Base-by-base conservation (phyloP, 2,113 vertebrate species). In the Gadus macrocephalus region DNA sequence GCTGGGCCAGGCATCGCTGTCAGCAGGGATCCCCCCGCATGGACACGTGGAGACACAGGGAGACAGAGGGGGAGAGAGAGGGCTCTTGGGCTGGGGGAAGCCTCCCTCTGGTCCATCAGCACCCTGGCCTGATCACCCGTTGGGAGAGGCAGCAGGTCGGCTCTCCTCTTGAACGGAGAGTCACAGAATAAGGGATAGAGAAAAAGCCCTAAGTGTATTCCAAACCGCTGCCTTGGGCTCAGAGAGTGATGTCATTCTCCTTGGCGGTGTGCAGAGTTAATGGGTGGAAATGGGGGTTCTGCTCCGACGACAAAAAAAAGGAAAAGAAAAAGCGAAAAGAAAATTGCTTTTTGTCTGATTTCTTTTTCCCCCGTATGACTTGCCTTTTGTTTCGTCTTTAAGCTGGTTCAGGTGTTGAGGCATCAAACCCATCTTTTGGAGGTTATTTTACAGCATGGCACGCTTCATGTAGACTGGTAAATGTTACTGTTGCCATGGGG, bases 1-100 rank as follows among this genome's bases (percentile, higher is more conserved):
- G 70, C 55, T 31, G 55, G 66, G 85, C 72, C 75, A 78, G 75
- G 64, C 61, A 60, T 55, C 70, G 55, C 69, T 73, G 69, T 79
- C 77, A 81, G 67, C 62, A 11, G 25, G 55, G 62, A 1, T 67
- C 22, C 61, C 61, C 31, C 31, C 5, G 31, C 31, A 35, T 35
- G 6, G 31, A 35, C 25, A 25, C 25, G 25, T 25, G 25, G 42
- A 49, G 42, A 49, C 25, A 25, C 25, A 5, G 55, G 62, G 42
- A 49, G 42, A 49, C 20, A 42, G 62, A 2, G 42, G 4, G 55
- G 15, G 55, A 22, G 63, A 49, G 25, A 81, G 77, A 62, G 42
- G 55, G 22, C 61, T 55, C 7, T 20, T 73, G 70, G 20, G 15
- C 11, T 64, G 31, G 38, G 70, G 68, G 55, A 76, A 73, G 27